Evolutionary conservation across 2,888 invertebrate genomes (phyloP).

Genomic region (Drosophila rellima): DNA sequence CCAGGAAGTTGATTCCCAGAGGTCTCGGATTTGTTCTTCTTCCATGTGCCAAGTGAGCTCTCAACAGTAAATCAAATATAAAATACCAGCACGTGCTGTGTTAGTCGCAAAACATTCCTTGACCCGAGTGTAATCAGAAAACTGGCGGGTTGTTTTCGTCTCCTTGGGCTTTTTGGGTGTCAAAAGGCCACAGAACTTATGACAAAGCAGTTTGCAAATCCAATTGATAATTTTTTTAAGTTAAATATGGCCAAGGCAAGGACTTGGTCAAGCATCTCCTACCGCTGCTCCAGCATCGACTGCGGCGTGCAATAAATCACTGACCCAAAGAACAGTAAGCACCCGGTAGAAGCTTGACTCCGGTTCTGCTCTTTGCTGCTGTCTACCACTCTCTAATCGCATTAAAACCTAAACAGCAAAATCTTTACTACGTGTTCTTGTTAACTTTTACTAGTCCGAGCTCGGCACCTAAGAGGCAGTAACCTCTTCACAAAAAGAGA

Average conservation of each 20-base stretch:
- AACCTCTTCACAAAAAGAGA: constrained; percentile 24
- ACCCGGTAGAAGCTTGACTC: constrained; percentile 3
- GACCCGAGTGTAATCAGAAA: constrained; percentile 53
- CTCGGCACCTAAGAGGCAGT: constrained; percentile 15
- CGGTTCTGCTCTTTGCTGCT: constrained; percentile 29
- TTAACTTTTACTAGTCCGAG: constrained; percentile 63
- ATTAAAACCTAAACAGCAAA: constrained; percentile 77
- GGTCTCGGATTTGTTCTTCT: neutral
- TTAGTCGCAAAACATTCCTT: constrained; percentile 41
- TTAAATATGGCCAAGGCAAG: constrained; percentile 60
- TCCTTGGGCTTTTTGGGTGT: constrained; percentile 24
- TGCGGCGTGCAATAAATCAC: constrained; percentile 68
- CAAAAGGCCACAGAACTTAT: constrained; percentile 69
- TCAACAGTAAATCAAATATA: constrained; percentile 77
- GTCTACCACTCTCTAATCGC: constrained; percentile 71
- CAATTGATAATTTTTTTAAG: constrained; percentile 77
- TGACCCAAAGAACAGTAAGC: constrained; percentile 12
- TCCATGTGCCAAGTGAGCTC: constrained; percentile 44
- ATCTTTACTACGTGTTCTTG: constrained; percentile 78
- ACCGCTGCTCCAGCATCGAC: constrained; percentile 46
- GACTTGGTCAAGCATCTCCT: constrained; percentile 22
- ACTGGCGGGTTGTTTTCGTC: constrained; percentile 45
- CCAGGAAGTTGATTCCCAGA: neutral
- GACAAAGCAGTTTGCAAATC: constrained; percentile 80
- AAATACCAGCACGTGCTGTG: constrained; percentile 70